Conservation (phyloP, 2,888 invertebrate genomes). For the Vannuccia rotundouncinata region DNA sequence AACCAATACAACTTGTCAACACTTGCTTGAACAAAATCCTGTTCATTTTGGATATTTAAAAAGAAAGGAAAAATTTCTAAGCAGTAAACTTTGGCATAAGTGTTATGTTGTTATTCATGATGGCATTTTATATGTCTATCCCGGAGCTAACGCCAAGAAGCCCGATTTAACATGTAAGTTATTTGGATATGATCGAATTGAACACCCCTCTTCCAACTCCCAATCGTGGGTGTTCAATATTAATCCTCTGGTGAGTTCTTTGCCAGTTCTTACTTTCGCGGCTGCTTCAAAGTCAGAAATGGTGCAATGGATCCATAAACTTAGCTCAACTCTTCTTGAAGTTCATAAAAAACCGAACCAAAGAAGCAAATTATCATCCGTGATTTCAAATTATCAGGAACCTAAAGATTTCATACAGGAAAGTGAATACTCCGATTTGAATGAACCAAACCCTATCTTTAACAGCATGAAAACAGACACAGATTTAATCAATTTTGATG, state of each 20-base stretch:
- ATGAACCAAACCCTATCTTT: background rate
- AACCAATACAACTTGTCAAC: too few relatives aligned
- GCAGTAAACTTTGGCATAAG: background rate
- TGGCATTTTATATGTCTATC: background rate
- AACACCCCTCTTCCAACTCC: background rate
- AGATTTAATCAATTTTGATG: too few relatives aligned
- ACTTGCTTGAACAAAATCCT: background rate
- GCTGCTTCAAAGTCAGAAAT: background rate
- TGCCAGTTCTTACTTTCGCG: background rate
- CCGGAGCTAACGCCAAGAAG: background rate
- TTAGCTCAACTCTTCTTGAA: background rate
- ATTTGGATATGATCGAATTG: background rate
- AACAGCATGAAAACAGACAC: too few relatives aligned
- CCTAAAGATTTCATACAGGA: too few relatives aligned
- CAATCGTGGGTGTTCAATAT: background rate
- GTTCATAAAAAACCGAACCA: conserved; percentile 1
- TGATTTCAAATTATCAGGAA: too few relatives aligned
- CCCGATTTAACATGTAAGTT: background rate
- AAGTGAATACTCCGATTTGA: background rate
- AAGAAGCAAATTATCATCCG: too few relatives aligned
- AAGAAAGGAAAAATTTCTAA: background rate
- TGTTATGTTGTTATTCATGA: background rate
- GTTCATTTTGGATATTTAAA: background rate
- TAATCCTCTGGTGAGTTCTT: background rate
- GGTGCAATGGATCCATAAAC: background rate